These are phyloP conservation scores for Gallinago solitaria DNA, from an alignment of 2,797 vertebrate genomes.

Conservation along the genomic window DNA sequence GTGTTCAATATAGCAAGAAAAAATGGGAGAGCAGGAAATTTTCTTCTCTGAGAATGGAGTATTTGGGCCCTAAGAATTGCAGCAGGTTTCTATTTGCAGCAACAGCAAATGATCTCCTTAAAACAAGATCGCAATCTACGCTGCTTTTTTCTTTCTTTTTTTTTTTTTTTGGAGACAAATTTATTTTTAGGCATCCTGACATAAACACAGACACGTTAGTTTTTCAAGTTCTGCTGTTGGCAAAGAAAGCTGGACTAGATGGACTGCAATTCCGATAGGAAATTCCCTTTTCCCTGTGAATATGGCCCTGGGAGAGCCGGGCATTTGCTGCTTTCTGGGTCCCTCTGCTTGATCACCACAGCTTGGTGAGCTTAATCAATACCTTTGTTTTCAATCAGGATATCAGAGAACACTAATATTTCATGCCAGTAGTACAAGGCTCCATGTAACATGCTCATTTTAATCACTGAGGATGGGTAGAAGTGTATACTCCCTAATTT, in stretches of 20 bases:
- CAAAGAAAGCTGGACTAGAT: background rate
- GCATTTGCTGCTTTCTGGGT: fast-evolving
- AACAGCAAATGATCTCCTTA: no score
- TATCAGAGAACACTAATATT: background rate
- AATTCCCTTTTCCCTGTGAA: background rate
- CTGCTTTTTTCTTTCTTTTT: no score
- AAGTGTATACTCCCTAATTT: fast-evolving
- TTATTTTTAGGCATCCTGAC: background rate
- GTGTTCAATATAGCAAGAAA: background rate
- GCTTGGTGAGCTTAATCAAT: background rate
- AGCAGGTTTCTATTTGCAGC: background rate
- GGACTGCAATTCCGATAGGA: background rate
- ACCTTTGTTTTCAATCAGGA: background rate
- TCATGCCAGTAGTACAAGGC: background rate
- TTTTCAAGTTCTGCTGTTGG: background rate
- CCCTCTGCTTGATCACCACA: background rate
- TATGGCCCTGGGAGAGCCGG: background rate
- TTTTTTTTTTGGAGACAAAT: fast-evolving
- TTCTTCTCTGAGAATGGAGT: background rate
- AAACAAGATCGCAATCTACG: background rate
- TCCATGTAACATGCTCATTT: background rate
- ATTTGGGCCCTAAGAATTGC: background rate
- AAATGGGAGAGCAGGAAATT: background rate
- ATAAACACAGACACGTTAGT: fast-evolving
- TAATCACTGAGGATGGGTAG: no score